Percentiles rank a stretch among this genome's conserved stretches.
phyloP scores from a whole-genome alignment of 2,113 vertebrate species.

The Gymnogyps californianus region DNA sequence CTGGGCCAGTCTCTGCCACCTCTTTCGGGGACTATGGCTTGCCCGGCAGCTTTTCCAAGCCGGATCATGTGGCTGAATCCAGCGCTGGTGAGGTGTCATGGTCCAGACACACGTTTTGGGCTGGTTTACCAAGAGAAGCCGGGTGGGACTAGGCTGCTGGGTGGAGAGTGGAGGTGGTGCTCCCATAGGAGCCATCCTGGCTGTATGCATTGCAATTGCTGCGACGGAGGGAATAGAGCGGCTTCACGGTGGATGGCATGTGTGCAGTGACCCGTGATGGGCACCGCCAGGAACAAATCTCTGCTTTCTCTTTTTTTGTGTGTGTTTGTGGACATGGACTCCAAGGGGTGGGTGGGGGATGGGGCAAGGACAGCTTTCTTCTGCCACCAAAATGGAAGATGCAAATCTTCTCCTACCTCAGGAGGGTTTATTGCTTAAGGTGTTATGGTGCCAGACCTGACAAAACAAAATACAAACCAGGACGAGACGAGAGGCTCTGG shows the following conservation, averaged over 20 bases:
- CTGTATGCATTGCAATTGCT: background rate
- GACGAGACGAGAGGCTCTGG: background rate
- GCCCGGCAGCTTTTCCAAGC: background rate
- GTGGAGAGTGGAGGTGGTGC: background rate
- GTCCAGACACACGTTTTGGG: background rate
- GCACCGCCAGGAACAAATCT: background rate
- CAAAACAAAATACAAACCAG: background rate
- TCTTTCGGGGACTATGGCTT: rapidly evolving
- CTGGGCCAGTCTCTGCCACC: background rate
- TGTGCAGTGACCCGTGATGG: background rate
- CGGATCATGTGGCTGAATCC: background rate
- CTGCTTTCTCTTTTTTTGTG: background rate
- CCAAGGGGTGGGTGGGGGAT: rapidly evolving
- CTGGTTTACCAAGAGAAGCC: background rate
- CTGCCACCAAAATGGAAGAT: background rate
- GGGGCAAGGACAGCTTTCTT: background rate
- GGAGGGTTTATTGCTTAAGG: background rate
- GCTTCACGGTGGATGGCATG: rapidly evolving
- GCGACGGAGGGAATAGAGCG: rapidly evolving
- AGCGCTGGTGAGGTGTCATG: background rate
- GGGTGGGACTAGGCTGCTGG: background rate
- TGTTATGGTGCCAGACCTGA: background rate
- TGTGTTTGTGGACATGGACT: background rate
- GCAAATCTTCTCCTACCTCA: background rate
- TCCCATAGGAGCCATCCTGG: background rate